Evolutionary conservation across 2,113 vertebrate species (phyloP).

Genomic region (Steatornis caripensis): DNA sequence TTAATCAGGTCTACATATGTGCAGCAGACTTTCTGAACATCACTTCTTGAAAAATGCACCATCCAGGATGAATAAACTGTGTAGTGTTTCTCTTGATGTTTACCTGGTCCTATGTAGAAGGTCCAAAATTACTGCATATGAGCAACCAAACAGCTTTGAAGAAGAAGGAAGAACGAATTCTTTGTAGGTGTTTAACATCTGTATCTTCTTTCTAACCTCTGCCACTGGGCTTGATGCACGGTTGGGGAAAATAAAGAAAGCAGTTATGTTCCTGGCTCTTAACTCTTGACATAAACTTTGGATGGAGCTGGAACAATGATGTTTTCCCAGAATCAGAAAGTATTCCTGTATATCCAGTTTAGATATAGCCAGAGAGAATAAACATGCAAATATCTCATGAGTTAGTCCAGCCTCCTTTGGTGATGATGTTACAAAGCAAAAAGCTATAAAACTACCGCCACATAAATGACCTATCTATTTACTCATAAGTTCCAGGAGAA

Average conservation of each 20-base stretch:
- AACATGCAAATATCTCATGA: background rate
- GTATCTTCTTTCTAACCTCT: background rate
- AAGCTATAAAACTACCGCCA: background rate
- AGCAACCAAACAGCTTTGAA: background rate
- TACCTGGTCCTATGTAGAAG: background rate
- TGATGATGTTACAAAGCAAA: background rate
- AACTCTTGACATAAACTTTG: background rate
- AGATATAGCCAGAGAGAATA: background rate
- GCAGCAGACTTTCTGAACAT: background rate
- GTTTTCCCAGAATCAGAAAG: background rate
- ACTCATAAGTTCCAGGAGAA: background rate
- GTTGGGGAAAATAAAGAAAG: background rate
- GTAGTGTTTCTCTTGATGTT: conserved; percentile 19
- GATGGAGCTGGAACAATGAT: background rate
- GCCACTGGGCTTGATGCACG: background rate
- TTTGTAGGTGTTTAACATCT: background rate
- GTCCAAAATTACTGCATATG: background rate
- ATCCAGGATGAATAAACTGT: background rate
- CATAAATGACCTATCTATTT: background rate
- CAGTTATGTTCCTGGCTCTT: background rate
- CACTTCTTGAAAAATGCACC: background rate
- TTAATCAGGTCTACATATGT: background rate
- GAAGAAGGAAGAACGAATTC: background rate
- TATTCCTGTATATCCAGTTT: background rate
- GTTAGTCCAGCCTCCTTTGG: background rate